Percentiles rank a stretch among this genome's conserved stretches.
These are phyloP conservation scores for Pogonognathellus flavescens DNA, from an alignment of 1,140 invertebrate species.

Conservation along the genomic window DNA sequence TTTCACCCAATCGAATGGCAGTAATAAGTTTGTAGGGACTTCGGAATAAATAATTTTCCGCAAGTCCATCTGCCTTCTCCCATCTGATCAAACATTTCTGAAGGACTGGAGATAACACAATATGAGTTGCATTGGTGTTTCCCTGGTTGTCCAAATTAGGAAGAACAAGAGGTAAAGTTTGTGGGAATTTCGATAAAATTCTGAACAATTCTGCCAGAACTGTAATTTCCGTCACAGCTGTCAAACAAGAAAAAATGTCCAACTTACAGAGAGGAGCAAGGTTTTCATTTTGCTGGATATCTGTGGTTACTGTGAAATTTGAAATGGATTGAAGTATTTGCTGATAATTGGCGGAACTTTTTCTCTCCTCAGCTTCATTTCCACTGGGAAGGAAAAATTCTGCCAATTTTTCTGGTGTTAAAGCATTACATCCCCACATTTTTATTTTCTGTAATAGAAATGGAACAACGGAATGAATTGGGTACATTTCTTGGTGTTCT, in stretches of 20 bases:
- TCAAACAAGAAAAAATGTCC: background rate
- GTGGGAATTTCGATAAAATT: background rate
- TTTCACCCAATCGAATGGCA: slow-evolving; percentile 4
- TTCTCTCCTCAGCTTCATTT: background rate
- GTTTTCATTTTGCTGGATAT: background rate
- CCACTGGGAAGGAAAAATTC: background rate
- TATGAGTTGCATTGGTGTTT: background rate
- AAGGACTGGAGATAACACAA: background rate
- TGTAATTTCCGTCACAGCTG: background rate
- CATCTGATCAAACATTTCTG: background rate
- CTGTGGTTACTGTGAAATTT: background rate
- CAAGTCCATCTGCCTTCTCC: background rate
- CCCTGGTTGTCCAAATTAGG: background rate
- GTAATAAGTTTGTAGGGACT: slow-evolving; percentile 8
- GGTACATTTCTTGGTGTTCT: background rate
- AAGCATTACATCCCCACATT: background rate
- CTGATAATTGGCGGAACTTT: background rate
- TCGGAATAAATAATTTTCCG: slow-evolving; percentile 13
- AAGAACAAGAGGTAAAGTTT: background rate
- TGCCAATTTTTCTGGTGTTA: background rate
- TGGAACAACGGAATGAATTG: background rate
- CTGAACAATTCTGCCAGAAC: background rate
- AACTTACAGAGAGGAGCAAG: background rate
- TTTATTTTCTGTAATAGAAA: slow-evolving; percentile 3
- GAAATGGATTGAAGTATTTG: background rate